Evolutionary conservation across 2,797 vertebrate genomes (phyloP).

Genomic region (Lacerta viridis): DNA sequence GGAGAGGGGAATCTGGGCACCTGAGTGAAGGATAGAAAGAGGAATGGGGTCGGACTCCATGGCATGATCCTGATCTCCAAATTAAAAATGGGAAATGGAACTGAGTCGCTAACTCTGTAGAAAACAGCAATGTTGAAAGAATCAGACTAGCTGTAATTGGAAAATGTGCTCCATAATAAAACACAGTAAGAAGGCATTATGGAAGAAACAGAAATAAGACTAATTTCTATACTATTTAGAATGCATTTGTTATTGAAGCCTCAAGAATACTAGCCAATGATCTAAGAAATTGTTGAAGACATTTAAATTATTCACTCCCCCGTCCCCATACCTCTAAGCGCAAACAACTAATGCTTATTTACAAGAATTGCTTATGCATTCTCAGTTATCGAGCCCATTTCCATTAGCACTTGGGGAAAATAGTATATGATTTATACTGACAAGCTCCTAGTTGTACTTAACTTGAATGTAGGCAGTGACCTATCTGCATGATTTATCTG

Average conservation of each 20-base stretch:
- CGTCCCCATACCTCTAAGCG: constrained; percentile 22
- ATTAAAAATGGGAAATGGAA: not conserved
- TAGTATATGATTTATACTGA: constrained; percentile 67
- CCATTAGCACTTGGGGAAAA: constrained; percentile 65
- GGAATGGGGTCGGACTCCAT: too few relatives aligned
- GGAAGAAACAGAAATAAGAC: constrained; percentile 7
- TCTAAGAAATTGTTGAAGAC: constrained; percentile 61
- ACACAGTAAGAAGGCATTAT: constrained; percentile 6
- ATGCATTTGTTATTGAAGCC: constrained; percentile 56
- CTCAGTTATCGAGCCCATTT: constrained; percentile 63
- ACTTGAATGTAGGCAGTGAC: constrained; percentile 68
- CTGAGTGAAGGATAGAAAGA: not conserved
- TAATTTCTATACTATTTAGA: constrained; percentile 46
- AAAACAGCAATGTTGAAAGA: constrained; percentile 1
- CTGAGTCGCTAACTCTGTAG: not conserved
- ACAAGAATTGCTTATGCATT: constrained; percentile 64
- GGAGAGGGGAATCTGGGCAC: not conserved
- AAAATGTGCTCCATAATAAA: not conserved
- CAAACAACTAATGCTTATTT: constrained; percentile 69
- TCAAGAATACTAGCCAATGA: constrained; percentile 57
- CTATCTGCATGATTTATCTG: constrained; percentile 64
- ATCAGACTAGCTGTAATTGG: not conserved
- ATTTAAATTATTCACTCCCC: constrained; percentile 22
- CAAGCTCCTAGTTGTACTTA: constrained; percentile 66
- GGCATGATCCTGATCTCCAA: not conserved